Conservation (phyloP, 2,113 vertebrate genomes). For the Apistogramma diplotaenia region DNA sequence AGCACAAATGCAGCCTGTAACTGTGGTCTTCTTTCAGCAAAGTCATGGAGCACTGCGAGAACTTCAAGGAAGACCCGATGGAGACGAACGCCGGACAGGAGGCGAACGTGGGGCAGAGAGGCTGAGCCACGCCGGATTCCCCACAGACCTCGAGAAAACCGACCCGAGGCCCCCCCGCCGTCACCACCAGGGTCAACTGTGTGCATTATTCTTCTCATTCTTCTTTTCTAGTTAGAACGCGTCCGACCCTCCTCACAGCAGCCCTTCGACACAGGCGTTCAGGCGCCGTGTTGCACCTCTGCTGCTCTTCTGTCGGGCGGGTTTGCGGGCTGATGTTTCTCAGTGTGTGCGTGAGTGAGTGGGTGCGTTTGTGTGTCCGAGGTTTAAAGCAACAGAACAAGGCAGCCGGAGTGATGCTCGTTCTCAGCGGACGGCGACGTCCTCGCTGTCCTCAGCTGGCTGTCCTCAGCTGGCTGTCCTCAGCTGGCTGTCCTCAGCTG, state of each 20-base stretch:
- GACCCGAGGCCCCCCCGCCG: slow-evolving; percentile 20
- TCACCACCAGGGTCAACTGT: slow-evolving; percentile 73
- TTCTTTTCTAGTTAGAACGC: slow-evolving; percentile 74
- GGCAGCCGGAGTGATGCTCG: slow-evolving; percentile 14
- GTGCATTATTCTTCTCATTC: slow-evolving; percentile 61
- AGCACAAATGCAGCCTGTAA: background rate
- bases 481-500: too few species aligned
- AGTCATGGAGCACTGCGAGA: slow-evolving; percentile 94
- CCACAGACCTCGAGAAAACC: slow-evolving; percentile 14
- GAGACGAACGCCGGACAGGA: slow-evolving; percentile 83
- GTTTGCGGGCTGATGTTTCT: slow-evolving; percentile 10
- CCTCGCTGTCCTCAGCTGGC: slow-evolving; percentile 9
- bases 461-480: too few species aligned
- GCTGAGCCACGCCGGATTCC: slow-evolving; percentile 10
- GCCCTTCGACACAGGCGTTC: slow-evolving; percentile 50
- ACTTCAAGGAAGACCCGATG: slow-evolving; percentile 96
- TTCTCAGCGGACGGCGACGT: slow-evolving; percentile 15
- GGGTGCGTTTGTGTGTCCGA: slow-evolving; percentile 26
- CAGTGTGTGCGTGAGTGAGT: slow-evolving; percentile 21
- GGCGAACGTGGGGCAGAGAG: slow-evolving; percentile 78
- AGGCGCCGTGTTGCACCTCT: too few species aligned
- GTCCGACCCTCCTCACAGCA: slow-evolving; percentile 37
- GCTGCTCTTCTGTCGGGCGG: slow-evolving; percentile 40
- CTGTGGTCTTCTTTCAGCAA: slow-evolving; percentile 78
- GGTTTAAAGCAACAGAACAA: slow-evolving; percentile 25